Base-by-base conservation (phyloP, 2,797 vertebrate species). In the Rachycentron canadum region DNA sequence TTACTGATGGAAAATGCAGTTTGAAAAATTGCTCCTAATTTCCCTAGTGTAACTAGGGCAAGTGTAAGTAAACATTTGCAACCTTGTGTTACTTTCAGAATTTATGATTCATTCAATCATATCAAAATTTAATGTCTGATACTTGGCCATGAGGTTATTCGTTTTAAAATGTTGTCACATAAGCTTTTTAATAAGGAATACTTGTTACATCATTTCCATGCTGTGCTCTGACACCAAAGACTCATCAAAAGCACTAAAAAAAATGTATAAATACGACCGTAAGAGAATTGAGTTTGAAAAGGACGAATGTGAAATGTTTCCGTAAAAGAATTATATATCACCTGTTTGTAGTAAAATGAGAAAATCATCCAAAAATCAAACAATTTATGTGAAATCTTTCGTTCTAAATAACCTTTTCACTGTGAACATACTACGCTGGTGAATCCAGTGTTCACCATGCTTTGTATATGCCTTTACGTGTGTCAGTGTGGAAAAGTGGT, bases 11-110 rank as follows among this genome's bases (percentile, higher is more conserved):
- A 50, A 82, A 58, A 78, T 40, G n/a, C 47, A 45, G n/a, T 53
- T 73, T 81, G 25, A 45, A 55, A 72, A 50, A 32, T 47, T 28
- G 40, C 36, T 62, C 32, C n/a, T 76, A 28, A 80, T 69, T 62
- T 73, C 38, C 52, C 38, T 25, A 3, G n/a, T 69, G 55, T 34
- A 32, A 10, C 16, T 34, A 61, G 14, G 23, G 16, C 19, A 28
- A 41, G 25, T 53, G 16, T 32, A 55, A 70, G 62, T 62, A 69
- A 78, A 78, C 21, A 63, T 36, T 60, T 30, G 23, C 60, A 53
- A 72, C 50, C 41, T 49, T 73, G 43, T 53, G 32, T 78, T 78
- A 28, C 40, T 76, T 70, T 68, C 32, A 38, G 19, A 82, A 57
- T 72, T 57, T 67, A 59, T 26, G 17, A 38, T 50, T 52, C 2